These are phyloP conservation scores for Dendronephthya gigantea DNA, from an alignment of 64 coral and sea anemone genomes.

Conservation along the genomic window DNA sequence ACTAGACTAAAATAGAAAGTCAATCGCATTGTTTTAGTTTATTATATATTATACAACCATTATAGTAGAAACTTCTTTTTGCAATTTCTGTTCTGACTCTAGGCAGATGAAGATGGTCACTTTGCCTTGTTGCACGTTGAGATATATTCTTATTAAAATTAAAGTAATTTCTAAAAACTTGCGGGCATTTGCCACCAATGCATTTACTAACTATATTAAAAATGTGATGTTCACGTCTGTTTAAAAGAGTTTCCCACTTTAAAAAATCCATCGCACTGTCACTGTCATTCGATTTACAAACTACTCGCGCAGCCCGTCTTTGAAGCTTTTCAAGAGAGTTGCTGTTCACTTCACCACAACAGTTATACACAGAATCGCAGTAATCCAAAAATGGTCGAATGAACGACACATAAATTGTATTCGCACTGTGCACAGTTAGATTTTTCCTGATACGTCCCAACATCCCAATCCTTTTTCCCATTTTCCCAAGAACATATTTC, in stretches of 20 bases:
- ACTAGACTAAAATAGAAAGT: too few species aligned
- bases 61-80: background rate
- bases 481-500: background rate
- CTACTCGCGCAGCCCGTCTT: constrained; percentile 18
- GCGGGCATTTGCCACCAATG: constrained; percentile 35
- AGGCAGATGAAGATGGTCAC: background rate
- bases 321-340: constrained; percentile 21
- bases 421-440: background rate
- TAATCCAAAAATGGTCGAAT: constrained; percentile 24
- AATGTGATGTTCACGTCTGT: background rate
- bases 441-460: background rate
- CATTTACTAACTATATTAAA: constrained; percentile 40
- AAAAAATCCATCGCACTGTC: constrained; percentile 17
- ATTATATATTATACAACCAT: background rate
- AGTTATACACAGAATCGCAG: constrained; percentile 33
- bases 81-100: background rate
- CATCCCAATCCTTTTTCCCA: background rate
- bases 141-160: background rate
- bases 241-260: constrained; percentile 23
- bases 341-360: constrained; percentile 26
- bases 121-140: background rate
- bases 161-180: constrained; percentile 39
- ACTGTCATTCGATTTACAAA: background rate
- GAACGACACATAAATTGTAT: background rate
- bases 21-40: too few species aligned